Evolutionary conservation across 2,888 invertebrate species (phyloP).

Genomic region (Yponomeuta evonymella): DNA sequence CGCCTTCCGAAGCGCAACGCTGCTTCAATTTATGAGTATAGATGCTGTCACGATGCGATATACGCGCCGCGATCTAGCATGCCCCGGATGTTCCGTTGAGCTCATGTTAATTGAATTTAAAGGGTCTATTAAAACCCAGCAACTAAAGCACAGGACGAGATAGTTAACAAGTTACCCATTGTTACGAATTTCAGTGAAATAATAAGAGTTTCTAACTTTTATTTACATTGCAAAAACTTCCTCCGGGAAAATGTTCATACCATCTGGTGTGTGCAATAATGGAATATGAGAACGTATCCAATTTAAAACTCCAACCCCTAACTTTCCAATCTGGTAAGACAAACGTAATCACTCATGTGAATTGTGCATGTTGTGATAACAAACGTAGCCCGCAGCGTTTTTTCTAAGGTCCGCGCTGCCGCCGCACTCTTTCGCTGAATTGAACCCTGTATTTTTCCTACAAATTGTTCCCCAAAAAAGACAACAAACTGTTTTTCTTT

Average conservation of each 20-base stretch:
- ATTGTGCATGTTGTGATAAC: slow-evolving; percentile 41
- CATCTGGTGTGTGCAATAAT: not conserved
- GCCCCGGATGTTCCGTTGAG: not conserved
- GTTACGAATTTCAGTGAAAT: not conserved
- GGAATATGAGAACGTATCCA: not conserved
- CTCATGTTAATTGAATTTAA: not conserved
- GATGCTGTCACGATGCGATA: not conserved
- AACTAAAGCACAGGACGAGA: not conserved
- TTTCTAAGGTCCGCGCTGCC: slow-evolving; percentile 1
- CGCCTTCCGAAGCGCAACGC: not conserved
- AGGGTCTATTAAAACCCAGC: not conserved
- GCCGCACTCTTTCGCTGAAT: not conserved
- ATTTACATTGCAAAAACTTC: not conserved
- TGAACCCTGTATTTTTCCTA: not conserved
- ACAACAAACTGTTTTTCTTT: not conserved
- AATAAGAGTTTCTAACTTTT: not conserved
- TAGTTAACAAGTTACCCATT: not conserved
- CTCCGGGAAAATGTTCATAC: not conserved
- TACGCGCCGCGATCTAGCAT: not conserved
- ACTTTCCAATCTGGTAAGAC: slow-evolving; percentile 1
- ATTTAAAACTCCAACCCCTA: slow-evolving; percentile 1
- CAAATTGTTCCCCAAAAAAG: not conserved
- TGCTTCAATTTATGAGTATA: not conserved
- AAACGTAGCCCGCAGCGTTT: slow-evolving; percentile 17
- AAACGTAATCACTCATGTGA: slow-evolving; percentile 26